Evolutionary conservation across 1,140 invertebrate genomes (phyloP).

Genomic region (Polypedilum vanderplanki): DNA sequence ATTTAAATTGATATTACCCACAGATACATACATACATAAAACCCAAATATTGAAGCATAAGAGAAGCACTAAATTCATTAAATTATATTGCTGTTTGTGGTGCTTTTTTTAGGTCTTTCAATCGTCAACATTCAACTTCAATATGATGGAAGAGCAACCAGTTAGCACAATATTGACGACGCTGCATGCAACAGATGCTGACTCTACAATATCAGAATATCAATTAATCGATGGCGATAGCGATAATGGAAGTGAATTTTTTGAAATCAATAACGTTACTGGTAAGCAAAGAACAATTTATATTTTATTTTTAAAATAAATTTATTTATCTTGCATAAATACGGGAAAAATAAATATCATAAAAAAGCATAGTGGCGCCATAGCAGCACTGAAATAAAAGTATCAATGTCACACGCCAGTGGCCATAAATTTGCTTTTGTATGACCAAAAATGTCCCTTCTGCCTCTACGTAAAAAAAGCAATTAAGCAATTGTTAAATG

Average conservation of each 20-base stretch:
- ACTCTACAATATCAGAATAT: slow-evolving; percentile 74
- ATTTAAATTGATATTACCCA: neutral
- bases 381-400: too few species aligned
- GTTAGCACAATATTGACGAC: slow-evolving; percentile 70
- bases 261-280: slow-evolving; percentile 67
- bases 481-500: too few species aligned
- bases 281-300: slow-evolving; percentile 44
- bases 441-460: too few species aligned
- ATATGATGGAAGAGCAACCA: slow-evolving; percentile 77
- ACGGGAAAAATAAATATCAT: too few species aligned
- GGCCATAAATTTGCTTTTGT: too few species aligned
- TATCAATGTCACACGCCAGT: too few species aligned
- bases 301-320: slow-evolving; percentile 28
- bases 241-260: slow-evolving; percentile 63
- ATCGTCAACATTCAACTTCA: slow-evolving; percentile 57
- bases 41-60: neutral
- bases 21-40: neutral
- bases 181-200: slow-evolving; percentile 71
- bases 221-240: slow-evolving; percentile 46
- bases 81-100: neutral
- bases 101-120: slow-evolving; percentile 46
- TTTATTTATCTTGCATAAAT: neutral
- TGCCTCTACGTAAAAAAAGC: too few species aligned
- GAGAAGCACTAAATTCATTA: neutral
- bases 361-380: too few species aligned